Base-by-base conservation (phyloP, 2,797 vertebrate genomes). In the Menidia menidia region DNA sequence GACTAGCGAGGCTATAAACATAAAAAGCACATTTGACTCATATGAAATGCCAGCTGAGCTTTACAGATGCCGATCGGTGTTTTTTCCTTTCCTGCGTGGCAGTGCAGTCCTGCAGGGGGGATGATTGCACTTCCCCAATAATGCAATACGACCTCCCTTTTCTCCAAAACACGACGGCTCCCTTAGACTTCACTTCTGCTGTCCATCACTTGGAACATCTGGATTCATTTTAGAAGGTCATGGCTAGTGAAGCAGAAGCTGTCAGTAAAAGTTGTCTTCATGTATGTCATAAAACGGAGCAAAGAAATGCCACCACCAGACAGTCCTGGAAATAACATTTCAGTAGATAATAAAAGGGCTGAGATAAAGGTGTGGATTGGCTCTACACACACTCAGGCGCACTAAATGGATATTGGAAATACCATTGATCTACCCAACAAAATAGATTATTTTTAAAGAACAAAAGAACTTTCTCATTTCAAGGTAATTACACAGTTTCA, bases 201-300 rank as follows among this genome's bases (percentile, higher is more conserved):
- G 84, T 80, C 89, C 78, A 87, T 88, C 90, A 88, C 78, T 82
- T 75, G 79, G 87, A 91, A 90, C 88, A 89, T 92, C 88, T 88
- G 90, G 90, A 88, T 88, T 88, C 72, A 65, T 88, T 92, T 89
- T 87, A 85, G 83, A 92, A 92, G 88, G 90, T 91, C 92, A 89
- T 71, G 44, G 68, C 83, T 32, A 78, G 73, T 60, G 72, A 81
- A 66, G 82, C 79, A 76, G 75, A 87, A 81, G 74, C 75, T 86
- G 88, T 84, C 86, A 81, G 86, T 71, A 83, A 79, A 83, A 79
- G 76, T 77, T 77, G 83, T 77, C 80, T 89, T 83, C 82, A 90
- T 86, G 78, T 73, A 68, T 84, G 82, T 87, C 87, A 86, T 77
- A 73, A 84, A 81, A 83, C 74, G 62, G 80, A 87, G 83, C 80